A percentile compares a stretch with the other conserved stretches of the same genome.
Conservation (phyloP, 2,113 vertebrate genomes). For the Glareola pratincola region DNA sequence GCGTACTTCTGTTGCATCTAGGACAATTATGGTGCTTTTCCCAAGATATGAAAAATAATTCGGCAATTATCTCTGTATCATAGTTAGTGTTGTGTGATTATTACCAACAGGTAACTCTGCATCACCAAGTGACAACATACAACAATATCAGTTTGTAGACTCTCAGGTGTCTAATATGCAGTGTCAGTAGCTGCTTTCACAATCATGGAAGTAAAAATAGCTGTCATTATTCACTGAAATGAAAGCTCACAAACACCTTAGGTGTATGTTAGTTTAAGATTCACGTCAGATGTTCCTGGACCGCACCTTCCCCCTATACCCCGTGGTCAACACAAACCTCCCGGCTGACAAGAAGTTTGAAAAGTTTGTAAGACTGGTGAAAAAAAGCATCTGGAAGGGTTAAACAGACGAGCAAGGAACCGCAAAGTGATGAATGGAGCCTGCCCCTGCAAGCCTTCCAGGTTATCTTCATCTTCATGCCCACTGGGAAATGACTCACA, state of each 20-base stretch:
- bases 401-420: neutral
- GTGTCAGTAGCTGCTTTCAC: neutral
- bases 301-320: neutral
- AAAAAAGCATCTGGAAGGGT: neutral
- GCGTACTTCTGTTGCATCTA: neutral
- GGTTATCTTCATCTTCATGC: slow-evolving; percentile 65
- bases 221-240: neutral
- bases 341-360: neutral
- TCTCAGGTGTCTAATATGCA: neutral
- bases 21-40: neutral
- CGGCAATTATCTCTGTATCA: neutral
- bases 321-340: neutral
- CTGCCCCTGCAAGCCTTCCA: slow-evolving; percentile 31
- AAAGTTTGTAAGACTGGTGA: neutral
- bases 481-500: slow-evolving; percentile 59
- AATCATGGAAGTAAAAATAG: neutral
- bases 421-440: slow-evolving; percentile 18
- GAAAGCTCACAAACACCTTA: neutral
- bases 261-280: neutral
- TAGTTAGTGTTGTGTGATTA: neutral
- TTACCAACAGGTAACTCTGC: neutral
- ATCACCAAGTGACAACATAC: neutral
- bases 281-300: neutral
- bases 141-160: neutral
- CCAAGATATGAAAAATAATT: neutral